Base-by-base conservation (phyloP, 1,140 invertebrate species). In the Hydropsyche tenuis region DNA sequence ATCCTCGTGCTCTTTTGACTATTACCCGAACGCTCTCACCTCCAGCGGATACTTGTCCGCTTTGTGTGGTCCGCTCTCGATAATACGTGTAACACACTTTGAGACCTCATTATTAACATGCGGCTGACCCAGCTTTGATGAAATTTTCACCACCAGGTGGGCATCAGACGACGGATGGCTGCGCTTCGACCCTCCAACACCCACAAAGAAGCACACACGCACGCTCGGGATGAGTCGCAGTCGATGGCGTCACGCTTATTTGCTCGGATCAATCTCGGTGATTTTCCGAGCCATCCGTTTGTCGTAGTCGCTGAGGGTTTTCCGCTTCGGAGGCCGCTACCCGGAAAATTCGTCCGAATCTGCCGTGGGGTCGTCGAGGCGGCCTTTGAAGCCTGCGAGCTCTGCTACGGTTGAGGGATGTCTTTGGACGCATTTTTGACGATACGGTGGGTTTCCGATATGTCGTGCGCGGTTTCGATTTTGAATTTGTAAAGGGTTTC, bases 61-160 rank as follows among this genome's bases (percentile, higher is more conserved):
- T 72, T 69, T 74, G 72, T 68, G 53, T 66, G 37, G 60, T 72
- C 63, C 37, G 42, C n/a, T 69, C 71, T 37, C 30, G 30, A 37
- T 37, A 37, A 37, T 9, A 37, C 30, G 30, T 37, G 3, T 4
- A 4, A 37, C 30, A 64, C 75, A 62, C 72, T 76, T 73, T 75
- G 74, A 71, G 75, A 48, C 46, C 63, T 68, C 72, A 74, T 76
- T 76, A 76, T 72, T 76, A 72, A 73, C 75, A 74, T 73, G 23
- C 63, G 72, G 73, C 68, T 69, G 69, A 9, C 30, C 30, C 37
- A 65, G 75, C 75, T 76, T 77, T 77, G 75, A 77, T 74, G 75
- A 70, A 72, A 73, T 77, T 72, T 73, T 77, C 75, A 74, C 65
- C 70, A 69, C 64, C 73, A 69, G 72, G 45, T 72, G 69, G 69